Percentiles rank a stretch among this genome's conserved stretches.
Evolutionary conservation across 1,140 invertebrate species (phyloP).

Genomic region (Drosophila leontia): DNA sequence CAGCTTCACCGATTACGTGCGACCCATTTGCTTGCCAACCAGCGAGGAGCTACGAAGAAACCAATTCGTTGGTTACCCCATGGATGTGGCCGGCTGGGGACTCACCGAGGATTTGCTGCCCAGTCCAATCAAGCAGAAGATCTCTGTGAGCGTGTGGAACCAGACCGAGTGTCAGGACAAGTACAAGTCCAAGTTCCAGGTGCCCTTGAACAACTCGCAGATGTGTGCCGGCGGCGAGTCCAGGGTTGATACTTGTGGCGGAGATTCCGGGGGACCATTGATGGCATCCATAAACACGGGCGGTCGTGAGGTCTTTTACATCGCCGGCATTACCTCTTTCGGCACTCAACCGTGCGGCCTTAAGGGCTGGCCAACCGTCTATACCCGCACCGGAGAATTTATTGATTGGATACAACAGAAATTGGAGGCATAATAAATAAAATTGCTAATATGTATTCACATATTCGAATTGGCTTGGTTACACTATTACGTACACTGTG

Average conservation of each 20-base stretch:
- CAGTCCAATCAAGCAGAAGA: constrained; percentile 81
- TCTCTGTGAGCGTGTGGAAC: constrained; percentile 63
- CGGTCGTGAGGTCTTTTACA: constrained; percentile 77
- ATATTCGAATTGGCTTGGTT: constrained; percentile 64
- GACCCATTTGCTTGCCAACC: constrained; percentile 92
- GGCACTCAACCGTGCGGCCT: constrained; percentile 90
- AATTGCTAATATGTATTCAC: constrained; percentile 78
- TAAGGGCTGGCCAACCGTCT: constrained; percentile 90
- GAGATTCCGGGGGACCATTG: constrained; percentile 90
- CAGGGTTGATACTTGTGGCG: constrained; percentile 89
- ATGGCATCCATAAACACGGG: constrained; percentile 76
- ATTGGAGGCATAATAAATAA: constrained; percentile 84
- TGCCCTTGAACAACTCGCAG: constrained; percentile 85
- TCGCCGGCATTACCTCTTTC: constrained; percentile 90
- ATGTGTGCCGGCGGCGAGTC: constrained; percentile 88
- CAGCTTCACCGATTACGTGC: constrained; percentile 88
- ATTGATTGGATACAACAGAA: constrained; percentile 89
- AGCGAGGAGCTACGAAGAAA: constrained; percentile 79
- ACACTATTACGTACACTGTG: constrained; percentile 33
- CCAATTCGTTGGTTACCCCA: constrained; percentile 85
- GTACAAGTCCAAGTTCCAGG: constrained; percentile 51
- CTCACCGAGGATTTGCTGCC: constrained; percentile 87
- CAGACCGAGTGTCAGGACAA: constrained; percentile 50
- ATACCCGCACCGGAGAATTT: constrained; percentile 89
- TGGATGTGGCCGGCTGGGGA: constrained; percentile 93